These are phyloP conservation scores for Echeneis naucrates DNA, from an alignment of 2,797 vertebrate genomes.

Conservation along the genomic window DNA sequence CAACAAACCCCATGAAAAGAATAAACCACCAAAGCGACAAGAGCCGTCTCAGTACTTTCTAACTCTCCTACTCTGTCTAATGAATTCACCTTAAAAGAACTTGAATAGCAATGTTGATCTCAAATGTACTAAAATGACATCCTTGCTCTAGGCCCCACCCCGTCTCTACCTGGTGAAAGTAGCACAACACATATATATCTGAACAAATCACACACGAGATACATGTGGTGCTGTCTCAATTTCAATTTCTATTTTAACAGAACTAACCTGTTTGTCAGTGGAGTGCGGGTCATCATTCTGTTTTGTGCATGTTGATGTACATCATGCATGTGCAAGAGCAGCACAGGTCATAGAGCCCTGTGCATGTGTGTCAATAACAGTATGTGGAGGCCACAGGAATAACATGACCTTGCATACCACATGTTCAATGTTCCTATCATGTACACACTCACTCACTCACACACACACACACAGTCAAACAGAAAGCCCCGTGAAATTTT, in stretches of 20 bases:
- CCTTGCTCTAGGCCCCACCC: neutral
- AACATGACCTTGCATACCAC: conserved; percentile 74
- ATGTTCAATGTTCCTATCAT: conserved; percentile 54
- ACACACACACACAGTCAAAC: conserved; percentile 24
- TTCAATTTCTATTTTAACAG: too few species aligned
- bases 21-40: too few species aligned
- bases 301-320: conserved; percentile 10
- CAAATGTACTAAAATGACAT: neutral
- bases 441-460: neutral
- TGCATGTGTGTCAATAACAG: conserved; percentile 61
- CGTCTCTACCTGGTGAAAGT: neutral
- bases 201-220: too few species aligned
- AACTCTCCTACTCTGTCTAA: neutral
- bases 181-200: neutral
- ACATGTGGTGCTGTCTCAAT: too few species aligned
- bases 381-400: conserved; percentile 69
- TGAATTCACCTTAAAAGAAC: neutral
- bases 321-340: conserved; percentile 39
- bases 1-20: conserved; percentile 6
- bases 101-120: too few species aligned
- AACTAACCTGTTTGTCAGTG: too few species aligned
- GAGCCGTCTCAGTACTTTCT: neutral
- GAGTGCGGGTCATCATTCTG: too few species aligned
- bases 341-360: conserved; percentile 42
- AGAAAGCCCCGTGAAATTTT: conserved; percentile 70